A percentile compares a stretch with the other conserved stretches of the same genome.
phyloP scores from a whole-genome alignment of 2,113 vertebrate species.

The Phylloscopus whistleri region DNA sequence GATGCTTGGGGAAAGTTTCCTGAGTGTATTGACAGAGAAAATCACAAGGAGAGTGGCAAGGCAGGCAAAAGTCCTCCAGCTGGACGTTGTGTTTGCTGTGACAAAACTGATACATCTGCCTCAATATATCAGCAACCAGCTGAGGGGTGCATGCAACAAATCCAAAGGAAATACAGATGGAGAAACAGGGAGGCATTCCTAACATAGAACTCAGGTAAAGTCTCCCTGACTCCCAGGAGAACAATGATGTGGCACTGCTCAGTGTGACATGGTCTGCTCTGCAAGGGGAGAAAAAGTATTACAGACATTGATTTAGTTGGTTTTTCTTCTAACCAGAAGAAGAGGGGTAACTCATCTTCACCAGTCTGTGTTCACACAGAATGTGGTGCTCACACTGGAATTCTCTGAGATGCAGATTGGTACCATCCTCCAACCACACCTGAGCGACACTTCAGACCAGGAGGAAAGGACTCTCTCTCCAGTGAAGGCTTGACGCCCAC shows the following conservation, averaged over 20 bases:
- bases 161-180: not conserved
- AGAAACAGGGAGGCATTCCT: not conserved
- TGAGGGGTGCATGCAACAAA: not conserved
- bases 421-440: fast-evolving
- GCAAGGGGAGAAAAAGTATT: not conserved
- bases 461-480: not conserved
- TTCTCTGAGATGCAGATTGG: not conserved
- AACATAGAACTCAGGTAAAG: not conserved
- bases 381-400: fast-evolving
- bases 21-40: not conserved
- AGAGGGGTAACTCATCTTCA: not conserved
- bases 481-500: fast-evolving
- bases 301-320: not conserved
- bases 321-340: not conserved
- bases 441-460: fast-evolving
- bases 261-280: fast-evolving
- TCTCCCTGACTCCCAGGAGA: not conserved
- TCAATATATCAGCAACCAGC: fast-evolving
- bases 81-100: not conserved
- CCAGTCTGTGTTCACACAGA: not conserved
- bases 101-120: not conserved
- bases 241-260: not conserved
- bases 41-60: fast-evolving
- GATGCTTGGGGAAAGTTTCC: not conserved
- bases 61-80: not conserved